phyloP scores from a whole-genome alignment of 1,140 invertebrate species.

The Cotesia vestalis region DNA sequence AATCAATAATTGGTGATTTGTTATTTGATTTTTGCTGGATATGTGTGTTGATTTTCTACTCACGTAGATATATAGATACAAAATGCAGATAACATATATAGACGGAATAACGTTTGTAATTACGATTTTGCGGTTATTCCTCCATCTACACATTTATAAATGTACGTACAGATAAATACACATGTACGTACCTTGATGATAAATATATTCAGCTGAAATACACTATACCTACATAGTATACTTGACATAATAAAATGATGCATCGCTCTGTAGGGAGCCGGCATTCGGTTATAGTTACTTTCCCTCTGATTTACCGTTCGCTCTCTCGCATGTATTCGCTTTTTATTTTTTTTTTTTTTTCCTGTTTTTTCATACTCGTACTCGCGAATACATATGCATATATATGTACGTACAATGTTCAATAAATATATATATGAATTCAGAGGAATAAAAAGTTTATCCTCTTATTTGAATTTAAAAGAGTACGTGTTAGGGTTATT shows the following conservation, averaged over 20 bases:
- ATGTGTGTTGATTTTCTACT: not conserved
- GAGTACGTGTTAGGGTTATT: not conserved
- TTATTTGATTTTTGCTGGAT: constrained; percentile 4
- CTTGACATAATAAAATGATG: constrained; percentile 41
- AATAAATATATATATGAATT: no score
- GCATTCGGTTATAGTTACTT: constrained; percentile 26
- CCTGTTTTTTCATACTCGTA: not conserved
- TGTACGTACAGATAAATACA: constrained; percentile 1
- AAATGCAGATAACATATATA: not conserved
- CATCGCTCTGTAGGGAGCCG: constrained; percentile 33
- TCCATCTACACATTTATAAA: constrained; percentile 2
- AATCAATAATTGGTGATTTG: constrained; percentile 6
- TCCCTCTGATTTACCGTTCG: constrained; percentile 29
- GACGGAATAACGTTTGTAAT: constrained; percentile 28
- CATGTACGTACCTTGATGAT: constrained; percentile 14
- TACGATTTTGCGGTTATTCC: constrained; percentile 36
- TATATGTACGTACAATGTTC: no score
- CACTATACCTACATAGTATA: constrained; percentile 22
- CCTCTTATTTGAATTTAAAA: no score
- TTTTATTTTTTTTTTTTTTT: no score
- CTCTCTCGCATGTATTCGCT: not conserved
- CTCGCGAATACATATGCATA: no score
- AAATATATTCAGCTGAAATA: constrained; percentile 25
- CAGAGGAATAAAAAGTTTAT: not conserved
- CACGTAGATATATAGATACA: not conserved